phyloP scores from a whole-genome alignment of 2,888 invertebrate genomes.

The Coelinius sp. region DNA sequence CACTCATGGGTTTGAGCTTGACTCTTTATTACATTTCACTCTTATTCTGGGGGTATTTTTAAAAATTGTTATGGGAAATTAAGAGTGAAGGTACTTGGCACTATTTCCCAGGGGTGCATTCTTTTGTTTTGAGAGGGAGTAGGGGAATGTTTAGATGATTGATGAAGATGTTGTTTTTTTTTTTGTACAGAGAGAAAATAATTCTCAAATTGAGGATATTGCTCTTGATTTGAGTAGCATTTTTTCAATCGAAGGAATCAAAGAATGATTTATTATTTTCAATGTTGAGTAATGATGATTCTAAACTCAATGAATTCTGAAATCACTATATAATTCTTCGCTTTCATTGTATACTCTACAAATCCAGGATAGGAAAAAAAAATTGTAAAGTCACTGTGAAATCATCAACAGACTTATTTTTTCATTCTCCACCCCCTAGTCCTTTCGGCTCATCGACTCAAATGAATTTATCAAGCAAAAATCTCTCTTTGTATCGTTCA shows the following conservation, averaged over 20 bases:
- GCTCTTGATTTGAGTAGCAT: no score
- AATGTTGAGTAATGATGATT: no score
- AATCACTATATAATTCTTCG: not conserved
- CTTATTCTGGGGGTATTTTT: not conserved
- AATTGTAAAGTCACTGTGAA: conserved; percentile 33
- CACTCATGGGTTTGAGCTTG: not conserved
- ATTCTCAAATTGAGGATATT: no score
- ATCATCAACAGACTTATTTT: conserved; percentile 27
- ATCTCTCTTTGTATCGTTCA: conserved; percentile 26
- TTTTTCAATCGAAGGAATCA: no score
- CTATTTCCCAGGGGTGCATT: not conserved
- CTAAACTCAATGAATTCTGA: not conserved
- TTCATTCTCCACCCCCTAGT: not conserved
- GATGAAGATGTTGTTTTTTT: not conserved
- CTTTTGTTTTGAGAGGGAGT: not conserved
- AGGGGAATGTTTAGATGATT: not conserved
- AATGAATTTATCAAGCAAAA: conserved; percentile 39
- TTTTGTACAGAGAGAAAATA: no score
- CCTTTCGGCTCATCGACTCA: conserved; percentile 32
- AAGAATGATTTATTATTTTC: no score
- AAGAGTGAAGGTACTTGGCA: not conserved
- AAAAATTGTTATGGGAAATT: not conserved
- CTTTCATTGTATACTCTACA: conserved; percentile 10
- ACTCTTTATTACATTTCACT: conserved; percentile 6
- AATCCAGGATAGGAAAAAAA: conserved; percentile 5